Evolutionary conservation across 2,888 invertebrate genomes (phyloP).

Genomic region (Leptothorax acervorum): DNA sequence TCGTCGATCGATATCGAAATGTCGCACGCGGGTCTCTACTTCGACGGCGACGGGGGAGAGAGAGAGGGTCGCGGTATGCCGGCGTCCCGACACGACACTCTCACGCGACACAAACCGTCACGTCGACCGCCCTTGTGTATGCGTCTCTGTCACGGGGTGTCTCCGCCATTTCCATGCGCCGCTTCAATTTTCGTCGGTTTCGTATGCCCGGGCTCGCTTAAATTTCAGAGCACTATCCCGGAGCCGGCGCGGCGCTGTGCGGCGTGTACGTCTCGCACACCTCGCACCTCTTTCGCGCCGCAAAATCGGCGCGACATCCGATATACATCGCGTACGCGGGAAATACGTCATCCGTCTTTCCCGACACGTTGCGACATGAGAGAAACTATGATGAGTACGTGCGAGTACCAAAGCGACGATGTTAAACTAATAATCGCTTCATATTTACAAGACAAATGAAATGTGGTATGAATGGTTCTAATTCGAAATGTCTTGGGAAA

Average conservation of each 20-base stretch:
- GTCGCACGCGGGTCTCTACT: slow-evolving; percentile 54
- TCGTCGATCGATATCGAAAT: slow-evolving; percentile 65
- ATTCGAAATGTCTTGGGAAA: not conserved
- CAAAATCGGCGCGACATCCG: slow-evolving; percentile 46
- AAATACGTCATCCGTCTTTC: slow-evolving; percentile 59
- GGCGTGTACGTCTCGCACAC: not conserved
- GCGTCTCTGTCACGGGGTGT: slow-evolving; percentile 72
- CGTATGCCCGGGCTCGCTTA: slow-evolving; percentile 66
- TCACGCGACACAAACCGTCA: slow-evolving; percentile 59
- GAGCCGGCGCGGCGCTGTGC: not conserved
- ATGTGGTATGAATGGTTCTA: too few relatives aligned
- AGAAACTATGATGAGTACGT: not conserved
- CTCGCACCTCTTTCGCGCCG: slow-evolving; percentile 55
- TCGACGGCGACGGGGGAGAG: not conserved
- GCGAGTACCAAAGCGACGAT: slow-evolving; percentile 1
- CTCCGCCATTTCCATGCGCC: slow-evolving; percentile 73
- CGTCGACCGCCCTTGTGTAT: slow-evolving; percentile 48
- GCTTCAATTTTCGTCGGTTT: slow-evolving; percentile 74
- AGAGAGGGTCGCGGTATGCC: slow-evolving; percentile 29
- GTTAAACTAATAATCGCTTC: not conserved
- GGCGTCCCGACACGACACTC: slow-evolving; percentile 36
- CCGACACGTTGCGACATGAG: slow-evolving; percentile 56
- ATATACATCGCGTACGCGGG: slow-evolving; percentile 33
- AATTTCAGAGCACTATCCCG: slow-evolving; percentile 66
- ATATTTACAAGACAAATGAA: not conserved